phyloP scores from a whole-genome alignment of 2,888 invertebrate genomes.

The Arctia plantaginis region DNA sequence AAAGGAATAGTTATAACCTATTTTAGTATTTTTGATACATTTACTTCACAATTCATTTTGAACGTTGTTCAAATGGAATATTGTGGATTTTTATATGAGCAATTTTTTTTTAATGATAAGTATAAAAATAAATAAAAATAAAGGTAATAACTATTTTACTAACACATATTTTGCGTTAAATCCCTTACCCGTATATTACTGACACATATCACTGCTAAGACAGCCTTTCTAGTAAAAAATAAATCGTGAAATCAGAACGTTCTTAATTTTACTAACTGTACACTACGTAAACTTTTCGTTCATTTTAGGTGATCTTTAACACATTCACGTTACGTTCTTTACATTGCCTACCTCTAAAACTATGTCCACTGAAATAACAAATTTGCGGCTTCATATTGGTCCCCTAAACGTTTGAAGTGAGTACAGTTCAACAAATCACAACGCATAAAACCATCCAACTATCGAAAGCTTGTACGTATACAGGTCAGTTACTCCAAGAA shows the following conservation, averaged over 20 bases:
- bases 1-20: too few species aligned
- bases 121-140: too few species aligned
- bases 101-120: too few species aligned
- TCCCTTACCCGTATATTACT: not conserved
- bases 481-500: slow-evolving; percentile 72
- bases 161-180: too few species aligned
- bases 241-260: not conserved
- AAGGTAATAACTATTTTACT: too few species aligned
- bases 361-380: slow-evolving; percentile 22
- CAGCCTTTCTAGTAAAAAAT: not conserved
- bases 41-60: too few species aligned
- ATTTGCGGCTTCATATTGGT: slow-evolving; percentile 37
- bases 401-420: slow-evolving; percentile 36
- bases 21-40: too few species aligned
- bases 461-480: slow-evolving; percentile 74
- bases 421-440: slow-evolving; percentile 45
- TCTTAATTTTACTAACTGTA: not conserved
- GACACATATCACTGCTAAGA: not conserved
- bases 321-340: not conserved
- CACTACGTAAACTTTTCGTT: too few species aligned
- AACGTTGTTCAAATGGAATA: too few species aligned
- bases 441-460: slow-evolving; percentile 69
- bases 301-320: not conserved
- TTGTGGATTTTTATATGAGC: too few species aligned
- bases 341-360: slow-evolving; percentile 11